Evolutionary conservation across 2,113 vertebrate genomes (phyloP).

Genomic region (Aphelocoma coerulescens): DNA sequence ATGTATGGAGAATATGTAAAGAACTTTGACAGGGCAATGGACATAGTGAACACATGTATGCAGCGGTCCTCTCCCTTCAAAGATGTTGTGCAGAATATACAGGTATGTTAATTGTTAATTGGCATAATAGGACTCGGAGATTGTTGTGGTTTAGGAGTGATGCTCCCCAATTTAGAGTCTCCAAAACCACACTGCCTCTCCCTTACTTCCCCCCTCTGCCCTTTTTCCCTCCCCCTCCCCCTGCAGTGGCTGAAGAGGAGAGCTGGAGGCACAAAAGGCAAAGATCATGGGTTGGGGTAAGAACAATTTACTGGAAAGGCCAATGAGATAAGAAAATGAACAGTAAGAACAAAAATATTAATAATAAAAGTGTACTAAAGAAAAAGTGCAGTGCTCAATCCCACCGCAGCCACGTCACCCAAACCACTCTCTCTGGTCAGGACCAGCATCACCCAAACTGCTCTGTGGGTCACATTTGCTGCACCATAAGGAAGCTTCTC

Average conservation of each 20-base stretch:
- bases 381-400: not conserved
- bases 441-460: not conserved
- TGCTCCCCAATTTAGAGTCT: not conserved
- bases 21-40: slow-evolving; percentile 95
- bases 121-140: not conserved
- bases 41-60: slow-evolving; percentile 89
- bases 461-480: not conserved
- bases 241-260: not conserved
- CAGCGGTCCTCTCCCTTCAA: slow-evolving; percentile 89
- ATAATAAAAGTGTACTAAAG: not conserved
- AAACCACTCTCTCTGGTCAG: not conserved
- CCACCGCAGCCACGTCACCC: not conserved
- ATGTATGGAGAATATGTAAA: slow-evolving; percentile 99
- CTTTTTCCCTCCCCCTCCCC: not conserved
- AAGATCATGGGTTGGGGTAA: not conserved
- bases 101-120: slow-evolving; percentile 71
- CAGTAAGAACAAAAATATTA: not conserved
- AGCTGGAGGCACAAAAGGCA: not conserved
- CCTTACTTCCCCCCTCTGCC: not conserved
- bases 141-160: not conserved
- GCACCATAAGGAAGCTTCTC: not conserved
- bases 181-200: not conserved
- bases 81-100: slow-evolving; percentile 86
- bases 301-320: not conserved
- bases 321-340: not conserved